Conservation (phyloP, 2,797 vertebrate genomes). For the Sebastes minor region DNA sequence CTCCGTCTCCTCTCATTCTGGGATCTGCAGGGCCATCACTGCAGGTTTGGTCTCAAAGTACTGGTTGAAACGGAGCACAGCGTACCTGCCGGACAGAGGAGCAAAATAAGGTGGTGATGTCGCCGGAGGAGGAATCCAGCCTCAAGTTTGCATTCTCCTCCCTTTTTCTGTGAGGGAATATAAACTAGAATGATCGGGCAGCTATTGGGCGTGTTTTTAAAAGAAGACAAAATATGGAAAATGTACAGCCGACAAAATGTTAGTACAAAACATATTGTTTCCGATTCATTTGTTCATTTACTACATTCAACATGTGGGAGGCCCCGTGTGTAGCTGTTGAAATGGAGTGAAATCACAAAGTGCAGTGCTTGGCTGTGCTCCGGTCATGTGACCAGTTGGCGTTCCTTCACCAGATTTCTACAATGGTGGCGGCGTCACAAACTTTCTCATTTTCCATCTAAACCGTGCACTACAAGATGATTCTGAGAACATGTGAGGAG, state of each 20-base stretch:
- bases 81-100: constrained; percentile 84
- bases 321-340: background rate
- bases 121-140: background rate
- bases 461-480: too few relatives aligned
- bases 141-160: background rate
- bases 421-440: too few relatives aligned
- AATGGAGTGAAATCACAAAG: background rate
- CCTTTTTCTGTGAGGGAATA: background rate
- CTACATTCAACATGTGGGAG: background rate
- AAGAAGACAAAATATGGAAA: background rate
- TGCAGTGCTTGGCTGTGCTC: too few relatives aligned
- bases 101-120: background rate
- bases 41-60: constrained; percentile 96
- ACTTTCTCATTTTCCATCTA: too few relatives aligned
- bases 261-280: background rate
- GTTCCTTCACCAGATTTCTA: too few relatives aligned
- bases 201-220: background rate
- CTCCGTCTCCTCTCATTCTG: constrained; percentile 80
- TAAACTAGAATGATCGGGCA: background rate
- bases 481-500: too few relatives aligned
- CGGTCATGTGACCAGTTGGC: too few relatives aligned
- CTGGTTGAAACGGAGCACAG: constrained; percentile 93
- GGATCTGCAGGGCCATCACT: constrained; percentile 87
- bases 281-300: background rate
- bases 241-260: background rate